Percentiles rank a stretch among this genome's conserved stretches.
These are phyloP conservation scores for Saccopteryx bilineata DNA, from an alignment of 2,113 vertebrate species.

Conservation along the genomic window DNA sequence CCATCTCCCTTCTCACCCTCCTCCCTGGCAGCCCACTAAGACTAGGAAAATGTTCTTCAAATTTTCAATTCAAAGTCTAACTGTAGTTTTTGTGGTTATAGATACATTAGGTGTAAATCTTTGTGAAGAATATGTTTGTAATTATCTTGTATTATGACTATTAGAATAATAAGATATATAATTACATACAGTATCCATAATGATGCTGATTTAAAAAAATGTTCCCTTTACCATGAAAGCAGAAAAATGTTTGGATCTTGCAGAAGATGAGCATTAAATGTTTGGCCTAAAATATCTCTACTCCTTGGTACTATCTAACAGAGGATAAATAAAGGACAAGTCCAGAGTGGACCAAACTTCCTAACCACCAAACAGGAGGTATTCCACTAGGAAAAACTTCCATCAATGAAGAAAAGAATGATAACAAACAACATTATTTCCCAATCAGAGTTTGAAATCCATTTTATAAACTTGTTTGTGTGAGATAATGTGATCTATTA, in stretches of 20 bases:
- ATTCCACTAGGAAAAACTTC: neutral
- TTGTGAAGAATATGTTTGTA: neutral
- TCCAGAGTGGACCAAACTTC: neutral
- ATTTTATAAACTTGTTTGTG: neutral
- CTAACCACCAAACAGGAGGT: neutral
- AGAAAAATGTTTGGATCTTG: neutral
- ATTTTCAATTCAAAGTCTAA: conserved; percentile 27
- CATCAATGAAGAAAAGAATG: neutral
- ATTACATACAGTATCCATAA: neutral
- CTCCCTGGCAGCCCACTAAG: neutral
- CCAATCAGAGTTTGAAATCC: conserved; percentile 1
- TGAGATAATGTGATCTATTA: neutral
- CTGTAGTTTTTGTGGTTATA: conserved; percentile 5
- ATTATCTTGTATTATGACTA: neutral
- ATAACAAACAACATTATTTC: neutral
- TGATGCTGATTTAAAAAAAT: neutral
- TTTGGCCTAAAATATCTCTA: conserved; percentile 41
- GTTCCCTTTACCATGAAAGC: neutral
- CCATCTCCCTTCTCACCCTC: neutral
- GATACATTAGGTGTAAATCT: neutral
- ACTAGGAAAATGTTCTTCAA: neutral
- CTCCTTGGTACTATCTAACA: neutral
- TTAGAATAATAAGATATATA: neutral
- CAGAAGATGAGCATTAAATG: neutral
- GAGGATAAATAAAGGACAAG: conserved; percentile 18